Evolutionary conservation across 2,888 invertebrate genomes (phyloP).

Genomic region (Drosophila neotestacea): DNA sequence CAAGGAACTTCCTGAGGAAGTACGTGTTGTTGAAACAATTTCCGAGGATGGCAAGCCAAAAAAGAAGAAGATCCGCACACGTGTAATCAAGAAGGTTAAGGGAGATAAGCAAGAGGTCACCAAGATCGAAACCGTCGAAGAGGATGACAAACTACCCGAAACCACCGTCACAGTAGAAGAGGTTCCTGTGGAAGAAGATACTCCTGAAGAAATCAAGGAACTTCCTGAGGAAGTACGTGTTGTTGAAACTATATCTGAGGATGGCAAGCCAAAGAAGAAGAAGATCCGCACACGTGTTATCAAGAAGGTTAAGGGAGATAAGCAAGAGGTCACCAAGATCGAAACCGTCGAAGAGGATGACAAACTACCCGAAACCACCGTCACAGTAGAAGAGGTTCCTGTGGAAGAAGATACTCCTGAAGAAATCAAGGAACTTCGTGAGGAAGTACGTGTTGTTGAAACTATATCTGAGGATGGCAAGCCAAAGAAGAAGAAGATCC

Average conservation of each 20-base stretch:
- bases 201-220: constrained; percentile 20
- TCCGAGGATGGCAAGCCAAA: constrained; percentile 28
- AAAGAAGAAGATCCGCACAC: constrained; percentile 38
- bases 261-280: constrained; percentile 34
- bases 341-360: constrained; percentile 36
- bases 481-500: constrained; percentile 34
- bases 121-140: constrained; percentile 36
- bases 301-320: constrained; percentile 39
- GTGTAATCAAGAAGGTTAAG: constrained; percentile 35
- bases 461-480: constrained; percentile 17
- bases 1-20: constrained; percentile 26
- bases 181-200: constrained; percentile 14
- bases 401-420: constrained; percentile 19
- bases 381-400: constrained; percentile 24
- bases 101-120: constrained; percentile 37
- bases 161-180: constrained; percentile 30
- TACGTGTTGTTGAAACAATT: constrained; percentile 18
- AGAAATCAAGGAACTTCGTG: constrained; percentile 20
- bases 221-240: constrained; percentile 36
- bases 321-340: constrained; percentile 41
- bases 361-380: constrained; percentile 29
- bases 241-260: constrained; percentile 26
- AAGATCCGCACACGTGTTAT: constrained; percentile 41
- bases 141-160: constrained; percentile 30
- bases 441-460: constrained; percentile 27